Percentiles rank a stretch among this genome's conserved stretches.
Conservation (phyloP, 2,113 vertebrate genomes). For the Onychostruthus taczanowskii region DNA sequence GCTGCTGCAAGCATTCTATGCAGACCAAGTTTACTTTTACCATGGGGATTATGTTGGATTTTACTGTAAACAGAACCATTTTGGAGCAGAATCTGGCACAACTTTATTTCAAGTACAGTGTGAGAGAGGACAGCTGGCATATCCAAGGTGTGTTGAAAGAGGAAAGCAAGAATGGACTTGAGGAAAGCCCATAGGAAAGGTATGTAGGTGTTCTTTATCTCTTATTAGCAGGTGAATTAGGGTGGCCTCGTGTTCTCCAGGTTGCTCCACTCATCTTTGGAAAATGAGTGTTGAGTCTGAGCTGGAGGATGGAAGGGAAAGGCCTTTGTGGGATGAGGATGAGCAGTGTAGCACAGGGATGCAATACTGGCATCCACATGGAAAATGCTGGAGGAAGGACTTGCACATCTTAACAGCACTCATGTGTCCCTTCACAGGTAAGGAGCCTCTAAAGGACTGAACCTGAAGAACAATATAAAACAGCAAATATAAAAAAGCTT, state of each 20-base stretch:
- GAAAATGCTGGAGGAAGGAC: background rate
- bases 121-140: constrained; percentile 58
- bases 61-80: constrained; percentile 61
- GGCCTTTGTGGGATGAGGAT: background rate
- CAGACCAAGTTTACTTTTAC: constrained; percentile 65
- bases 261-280: background rate
- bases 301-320: background rate
- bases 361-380: accelerated
- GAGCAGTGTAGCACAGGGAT: background rate
- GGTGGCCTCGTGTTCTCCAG: background rate
- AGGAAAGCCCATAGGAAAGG: background rate
- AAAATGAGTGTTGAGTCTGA: background rate
- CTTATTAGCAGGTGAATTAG: background rate
- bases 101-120: constrained; percentile 70
- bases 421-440: background rate
- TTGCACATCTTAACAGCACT: background rate
- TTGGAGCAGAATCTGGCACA: background rate
- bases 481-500: background rate
- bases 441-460: background rate
- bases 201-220: background rate
- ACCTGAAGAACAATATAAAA: background rate
- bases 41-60: constrained; percentile 75
- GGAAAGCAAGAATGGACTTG: constrained; percentile 17
- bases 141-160: constrained; percentile 65
- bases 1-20: constrained; percentile 66